These are phyloP conservation scores for Lethrus apterus DNA, from an alignment of 1,140 invertebrate species.

Conservation along the genomic window DNA sequence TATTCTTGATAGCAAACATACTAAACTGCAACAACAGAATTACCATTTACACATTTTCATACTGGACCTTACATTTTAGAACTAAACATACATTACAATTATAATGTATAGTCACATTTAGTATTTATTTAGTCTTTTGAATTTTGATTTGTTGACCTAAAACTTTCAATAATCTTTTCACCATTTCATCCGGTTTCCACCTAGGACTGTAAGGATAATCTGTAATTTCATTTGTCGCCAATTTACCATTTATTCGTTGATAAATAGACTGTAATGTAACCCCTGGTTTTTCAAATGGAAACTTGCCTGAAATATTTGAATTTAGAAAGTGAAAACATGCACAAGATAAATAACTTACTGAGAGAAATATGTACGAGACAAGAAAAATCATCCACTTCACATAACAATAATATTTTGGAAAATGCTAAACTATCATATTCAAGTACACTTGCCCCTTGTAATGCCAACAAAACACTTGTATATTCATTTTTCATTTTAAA, in stretches of 20 bases:
- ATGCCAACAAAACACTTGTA: slow-evolving; percentile 27
- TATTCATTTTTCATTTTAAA: slow-evolving; percentile 34
- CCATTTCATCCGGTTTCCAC: slow-evolving; percentile 20
- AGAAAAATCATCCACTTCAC: slow-evolving; percentile 30
- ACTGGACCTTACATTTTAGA: no score
- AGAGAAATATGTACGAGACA: slow-evolving; percentile 34
- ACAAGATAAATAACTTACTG: slow-evolving; percentile 20
- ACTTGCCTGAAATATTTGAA: slow-evolving; percentile 25
- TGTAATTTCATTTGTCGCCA: slow-evolving; percentile 20
- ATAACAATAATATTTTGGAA: slow-evolving; percentile 31
- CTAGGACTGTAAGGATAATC: slow-evolving; percentile 30
- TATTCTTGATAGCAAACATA: no score
- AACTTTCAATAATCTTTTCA: slow-evolving; percentile 17
- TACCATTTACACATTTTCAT: no score
- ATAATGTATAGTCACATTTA: no score
- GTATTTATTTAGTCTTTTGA: slow-evolving; percentile 13
- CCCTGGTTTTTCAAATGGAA: slow-evolving; percentile 33
- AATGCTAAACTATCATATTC: slow-evolving; percentile 37
- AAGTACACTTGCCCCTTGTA: slow-evolving; percentile 28
- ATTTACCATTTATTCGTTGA: slow-evolving; percentile 26
- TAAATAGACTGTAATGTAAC: slow-evolving; percentile 32
- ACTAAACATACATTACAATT: no score
- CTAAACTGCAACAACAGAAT: no score
- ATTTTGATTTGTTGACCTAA: slow-evolving; percentile 19
- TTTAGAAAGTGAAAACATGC: background rate